Evolutionary conservation across 2,113 vertebrate genomes (phyloP).

Genomic region (Gymnocephalus cernua): DNA sequence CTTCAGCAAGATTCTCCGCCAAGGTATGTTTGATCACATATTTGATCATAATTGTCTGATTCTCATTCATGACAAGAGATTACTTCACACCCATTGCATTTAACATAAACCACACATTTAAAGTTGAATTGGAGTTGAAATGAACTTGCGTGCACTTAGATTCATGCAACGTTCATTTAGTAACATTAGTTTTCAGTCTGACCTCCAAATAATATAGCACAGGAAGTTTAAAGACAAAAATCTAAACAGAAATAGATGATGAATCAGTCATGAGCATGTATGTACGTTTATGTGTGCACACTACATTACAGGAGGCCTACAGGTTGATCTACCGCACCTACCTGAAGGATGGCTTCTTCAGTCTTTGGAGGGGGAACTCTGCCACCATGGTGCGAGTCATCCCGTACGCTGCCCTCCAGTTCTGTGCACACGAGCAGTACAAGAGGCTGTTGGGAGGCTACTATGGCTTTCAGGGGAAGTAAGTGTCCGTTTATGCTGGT

Average conservation of each 20-base stretch:
- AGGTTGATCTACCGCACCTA: slow-evolving; percentile 95
- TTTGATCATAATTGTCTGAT: background rate
- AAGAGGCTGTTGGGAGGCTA: slow-evolving; percentile 91
- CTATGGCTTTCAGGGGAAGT: slow-evolving; percentile 95
- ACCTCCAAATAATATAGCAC: background rate
- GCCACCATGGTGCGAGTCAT: slow-evolving; percentile 98
- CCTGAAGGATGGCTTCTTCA: slow-evolving; percentile 93
- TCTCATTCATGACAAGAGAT: background rate
- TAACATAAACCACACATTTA: background rate
- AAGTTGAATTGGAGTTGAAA: background rate
- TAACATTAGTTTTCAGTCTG: background rate
- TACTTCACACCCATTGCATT: background rate
- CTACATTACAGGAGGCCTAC: slow-evolving; percentile 90
- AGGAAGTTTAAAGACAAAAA: background rate
- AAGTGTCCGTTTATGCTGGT: slow-evolving; percentile 66
- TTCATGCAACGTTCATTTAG: background rate
- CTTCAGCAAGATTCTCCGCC: slow-evolving; percentile 96
- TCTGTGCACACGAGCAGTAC: slow-evolving; percentile 97
- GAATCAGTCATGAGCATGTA: background rate
- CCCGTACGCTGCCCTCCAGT: slow-evolving; percentile 98
- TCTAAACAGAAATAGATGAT: background rate
- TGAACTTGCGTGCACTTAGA: background rate
- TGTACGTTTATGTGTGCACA: background rate
- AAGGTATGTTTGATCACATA: slow-evolving; percentile 85
- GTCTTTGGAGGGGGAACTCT: slow-evolving; percentile 96